A percentile compares a stretch with the other conserved stretches of the same genome.
These are phyloP conservation scores for Drosophila obscura DNA, from an alignment of 1,140 invertebrate genomes.

Conservation along the genomic window DNA sequence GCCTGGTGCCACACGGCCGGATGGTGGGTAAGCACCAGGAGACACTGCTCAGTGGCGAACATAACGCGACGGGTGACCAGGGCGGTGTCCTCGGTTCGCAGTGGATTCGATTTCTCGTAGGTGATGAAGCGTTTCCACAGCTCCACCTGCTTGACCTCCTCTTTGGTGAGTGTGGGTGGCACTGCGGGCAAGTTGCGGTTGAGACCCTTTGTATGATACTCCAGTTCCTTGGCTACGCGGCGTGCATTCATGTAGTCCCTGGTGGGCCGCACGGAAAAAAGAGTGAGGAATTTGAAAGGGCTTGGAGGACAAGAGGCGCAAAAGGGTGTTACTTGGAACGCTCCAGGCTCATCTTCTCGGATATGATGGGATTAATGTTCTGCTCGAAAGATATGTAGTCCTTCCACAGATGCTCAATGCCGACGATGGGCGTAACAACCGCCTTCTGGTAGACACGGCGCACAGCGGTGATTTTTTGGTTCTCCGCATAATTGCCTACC, in stretches of 20 bases:
- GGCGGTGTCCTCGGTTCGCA: constrained; percentile 97
- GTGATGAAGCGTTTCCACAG: constrained; percentile 99
- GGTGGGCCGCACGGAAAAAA: background rate
- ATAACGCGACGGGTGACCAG: constrained; percentile 96
- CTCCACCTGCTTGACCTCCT: constrained; percentile 98
- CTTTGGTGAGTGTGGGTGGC: constrained; percentile 94
- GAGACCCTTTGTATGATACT: constrained; percentile 96
- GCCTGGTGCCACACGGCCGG: constrained; percentile 99
- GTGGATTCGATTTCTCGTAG: constrained; percentile 98
- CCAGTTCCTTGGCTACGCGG: constrained; percentile 98
- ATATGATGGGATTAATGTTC: constrained; percentile 98
- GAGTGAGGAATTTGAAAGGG: background rate
- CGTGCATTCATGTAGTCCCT: constrained; percentile 99
- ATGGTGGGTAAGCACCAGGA: constrained; percentile 98
- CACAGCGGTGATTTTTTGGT: constrained; percentile 99
- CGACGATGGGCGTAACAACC: constrained; percentile 98
- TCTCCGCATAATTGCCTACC: constrained; percentile 99
- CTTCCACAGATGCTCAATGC: constrained; percentile 99
- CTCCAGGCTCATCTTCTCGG: constrained; percentile 86
- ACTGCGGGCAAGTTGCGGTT: constrained; percentile 97
- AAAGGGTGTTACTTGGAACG: constrained; percentile 74
- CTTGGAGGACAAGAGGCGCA: background rate
- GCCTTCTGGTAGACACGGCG: constrained; percentile 98
- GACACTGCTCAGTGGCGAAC: constrained; percentile 99
- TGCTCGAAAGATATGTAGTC: constrained; percentile 98